These are phyloP conservation scores for Pocillopora grandis DNA, from an alignment of 92 coral and sea anemone genomes.

Conservation along the genomic window DNA sequence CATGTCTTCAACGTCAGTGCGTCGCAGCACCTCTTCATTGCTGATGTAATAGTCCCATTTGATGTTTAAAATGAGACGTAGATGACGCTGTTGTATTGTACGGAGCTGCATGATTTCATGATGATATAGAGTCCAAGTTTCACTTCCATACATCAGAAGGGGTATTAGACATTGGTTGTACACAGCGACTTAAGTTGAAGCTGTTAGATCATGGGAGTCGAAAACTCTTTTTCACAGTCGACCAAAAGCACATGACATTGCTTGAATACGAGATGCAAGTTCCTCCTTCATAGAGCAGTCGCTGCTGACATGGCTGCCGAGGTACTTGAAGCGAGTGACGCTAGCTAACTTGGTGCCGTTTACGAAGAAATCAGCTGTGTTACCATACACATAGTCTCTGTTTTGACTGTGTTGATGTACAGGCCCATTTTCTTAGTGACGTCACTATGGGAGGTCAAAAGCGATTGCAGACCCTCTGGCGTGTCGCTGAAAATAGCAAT, in stretches of 20 bases:
- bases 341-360: constrained; percentile 2
- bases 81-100: constrained; percentile 23
- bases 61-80: not conserved
- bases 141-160: constrained; percentile 22
- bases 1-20: constrained; percentile 2
- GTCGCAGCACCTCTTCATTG: not conserved
- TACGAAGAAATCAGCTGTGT: constrained; percentile 24
- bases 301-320: constrained; percentile 38
- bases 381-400: constrained; percentile 43
- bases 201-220: constrained; percentile 34
- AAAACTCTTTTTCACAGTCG: constrained; percentile 25
- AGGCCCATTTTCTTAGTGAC: constrained; percentile 29
- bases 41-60: not conserved
- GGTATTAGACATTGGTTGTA: constrained; percentile 45
- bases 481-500: constrained; percentile 39
- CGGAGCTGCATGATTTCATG: constrained; percentile 19
- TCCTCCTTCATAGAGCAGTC: constrained; percentile 33
- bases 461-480: constrained; percentile 12
- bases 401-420: constrained; percentile 18
- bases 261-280: constrained; percentile 24
- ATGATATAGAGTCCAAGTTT: constrained; percentile 41
- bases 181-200: constrained; percentile 17
- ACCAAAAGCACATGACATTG: constrained; percentile 39
- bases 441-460: constrained; percentile 14
- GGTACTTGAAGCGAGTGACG: constrained; percentile 39